Conservation (phyloP, 2,113 vertebrate genomes). For the Tenebrosternarchus preto region DNA sequence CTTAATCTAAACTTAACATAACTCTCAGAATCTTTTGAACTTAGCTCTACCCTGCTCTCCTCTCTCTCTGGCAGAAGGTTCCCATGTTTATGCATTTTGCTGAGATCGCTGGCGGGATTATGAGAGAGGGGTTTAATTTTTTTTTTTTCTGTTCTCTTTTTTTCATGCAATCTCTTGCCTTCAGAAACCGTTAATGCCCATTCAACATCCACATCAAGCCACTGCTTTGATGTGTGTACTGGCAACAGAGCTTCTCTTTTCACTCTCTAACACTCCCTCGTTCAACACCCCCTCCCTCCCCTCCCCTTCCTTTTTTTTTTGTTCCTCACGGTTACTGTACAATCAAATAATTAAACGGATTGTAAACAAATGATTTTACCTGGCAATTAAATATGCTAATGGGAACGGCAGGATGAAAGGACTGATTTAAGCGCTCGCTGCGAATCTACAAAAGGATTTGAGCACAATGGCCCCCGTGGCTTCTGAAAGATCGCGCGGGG, state of each 20-base stretch:
- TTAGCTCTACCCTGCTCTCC: constrained; percentile 56
- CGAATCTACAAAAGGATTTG: constrained; percentile 78
- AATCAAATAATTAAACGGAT: constrained; percentile 95
- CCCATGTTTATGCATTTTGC: constrained; percentile 87
- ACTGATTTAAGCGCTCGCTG: constrained; percentile 74
- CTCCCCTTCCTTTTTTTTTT: not conserved
- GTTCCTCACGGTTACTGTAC: constrained; percentile 80
- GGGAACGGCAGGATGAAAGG: constrained; percentile 67
- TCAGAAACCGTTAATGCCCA: constrained; percentile 56
- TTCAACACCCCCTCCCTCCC: not conserved
- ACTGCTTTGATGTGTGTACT: constrained; percentile 54
- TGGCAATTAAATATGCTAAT: constrained; percentile 73
- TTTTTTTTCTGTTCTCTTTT: constrained; percentile 69
- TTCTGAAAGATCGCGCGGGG: constrained; percentile 59
- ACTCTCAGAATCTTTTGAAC: constrained; percentile 81
- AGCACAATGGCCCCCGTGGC: constrained; percentile 76
- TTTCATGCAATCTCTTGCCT: constrained; percentile 53
- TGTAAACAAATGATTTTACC: constrained; percentile 75
- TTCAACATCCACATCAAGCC: constrained; percentile 53
- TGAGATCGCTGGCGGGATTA: constrained; percentile 87
- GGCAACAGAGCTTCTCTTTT: constrained; percentile 47
- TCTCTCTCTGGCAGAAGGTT: constrained; percentile 77
- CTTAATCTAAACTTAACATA: constrained; percentile 84
- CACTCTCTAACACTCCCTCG: too few species aligned
- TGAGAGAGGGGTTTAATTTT: constrained; percentile 84